Percentiles rank a stretch among this genome's conserved stretches.
phyloP scores from a whole-genome alignment of 2,113 vertebrate species.

The Mionectes macconnelli region DNA sequence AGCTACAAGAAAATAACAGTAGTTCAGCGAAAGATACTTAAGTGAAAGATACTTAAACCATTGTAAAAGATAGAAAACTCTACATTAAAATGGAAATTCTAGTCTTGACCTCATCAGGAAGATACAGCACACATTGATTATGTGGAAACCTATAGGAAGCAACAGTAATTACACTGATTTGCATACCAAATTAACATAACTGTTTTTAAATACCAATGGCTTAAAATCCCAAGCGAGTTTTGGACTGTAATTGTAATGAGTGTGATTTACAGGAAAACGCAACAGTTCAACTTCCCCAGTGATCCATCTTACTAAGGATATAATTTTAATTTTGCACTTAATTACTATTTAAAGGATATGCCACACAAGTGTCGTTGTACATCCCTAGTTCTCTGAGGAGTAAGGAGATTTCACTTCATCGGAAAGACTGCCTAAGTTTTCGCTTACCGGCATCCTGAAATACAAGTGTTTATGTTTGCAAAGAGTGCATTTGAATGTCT shows the following conservation, averaged over 20 bases:
- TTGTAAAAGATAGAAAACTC: neutral
- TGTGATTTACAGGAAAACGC: slow-evolving; percentile 21
- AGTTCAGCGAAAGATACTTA: neutral
- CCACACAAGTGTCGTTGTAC: neutral
- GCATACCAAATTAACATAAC: slow-evolving; percentile 51
- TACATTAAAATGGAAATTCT: slow-evolving; percentile 25
- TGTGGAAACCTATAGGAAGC: slow-evolving; percentile 51
- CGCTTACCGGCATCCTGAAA: neutral
- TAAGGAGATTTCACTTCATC: neutral
- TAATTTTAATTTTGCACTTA: slow-evolving; percentile 35
- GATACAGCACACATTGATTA: slow-evolving; percentile 3
- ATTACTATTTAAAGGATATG: slow-evolving; percentile 6
- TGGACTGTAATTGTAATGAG: slow-evolving; percentile 50
- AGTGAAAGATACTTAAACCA: neutral
- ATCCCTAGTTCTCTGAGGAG: neutral
- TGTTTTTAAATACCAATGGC: slow-evolving; percentile 50
- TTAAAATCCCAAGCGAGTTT: slow-evolving; percentile 36
- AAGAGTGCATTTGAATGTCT: neutral
- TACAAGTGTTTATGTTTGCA: neutral
- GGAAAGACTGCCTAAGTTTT: neutral
- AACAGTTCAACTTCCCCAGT: slow-evolving; percentile 31
- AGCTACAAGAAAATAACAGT: neutral
- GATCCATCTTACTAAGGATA: slow-evolving; percentile 16
- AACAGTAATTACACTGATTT: slow-evolving; percentile 42
- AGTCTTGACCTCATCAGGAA: slow-evolving; percentile 24